Evolutionary conservation across 2,888 invertebrate species (phyloP), one percentile per base, ranked within the genome.

Genomic region (Heliconius ismenius): DNA sequence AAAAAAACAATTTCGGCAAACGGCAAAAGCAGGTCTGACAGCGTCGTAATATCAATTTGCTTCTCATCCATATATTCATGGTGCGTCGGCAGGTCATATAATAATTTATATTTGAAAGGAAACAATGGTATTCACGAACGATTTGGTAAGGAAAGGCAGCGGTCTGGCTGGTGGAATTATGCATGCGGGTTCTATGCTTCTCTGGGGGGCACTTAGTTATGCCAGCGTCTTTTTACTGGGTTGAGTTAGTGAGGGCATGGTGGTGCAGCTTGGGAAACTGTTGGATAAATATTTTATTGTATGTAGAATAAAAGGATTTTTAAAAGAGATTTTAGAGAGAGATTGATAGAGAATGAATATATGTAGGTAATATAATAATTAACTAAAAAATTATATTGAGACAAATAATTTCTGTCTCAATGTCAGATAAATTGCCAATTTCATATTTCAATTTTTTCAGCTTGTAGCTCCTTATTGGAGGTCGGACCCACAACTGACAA

Each of bases 21-120:
- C 88, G 82, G 84, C 90, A 88, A 87, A 87, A 90, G 89, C 88
- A 92, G 90, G 86, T 79, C 78, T 78, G 91, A 90, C 91, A 89
- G 91, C 86, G 87, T 91, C 90, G 88, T 91, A 92, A 92, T 94
- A 93, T 94, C 93, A 94, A 94, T 93, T 94, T 93, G 90, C 86
- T 82, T 87, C 90, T 93, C 94, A 94, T 94, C 87, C 91, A 93
- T 92, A 84, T 91, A 94, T 94, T 93, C 94, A 94, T 93, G 85
- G 82, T 86, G 84, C 88, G 86, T 88, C 85, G 87, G 87, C 87
- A 88, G 90, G 92, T 93, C 94, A 92, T 93, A 93, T 93, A 93
- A 93, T 93, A 93, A 93, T 93, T 93, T 93, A 94, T 93, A 92
- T 93, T 91, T 92, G 90, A 89, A 89, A 86, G 85, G 89, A 87